phyloP scores from a whole-genome alignment of 1,140 invertebrate genomes.

The Trachymyrmex cornetzi region DNA sequence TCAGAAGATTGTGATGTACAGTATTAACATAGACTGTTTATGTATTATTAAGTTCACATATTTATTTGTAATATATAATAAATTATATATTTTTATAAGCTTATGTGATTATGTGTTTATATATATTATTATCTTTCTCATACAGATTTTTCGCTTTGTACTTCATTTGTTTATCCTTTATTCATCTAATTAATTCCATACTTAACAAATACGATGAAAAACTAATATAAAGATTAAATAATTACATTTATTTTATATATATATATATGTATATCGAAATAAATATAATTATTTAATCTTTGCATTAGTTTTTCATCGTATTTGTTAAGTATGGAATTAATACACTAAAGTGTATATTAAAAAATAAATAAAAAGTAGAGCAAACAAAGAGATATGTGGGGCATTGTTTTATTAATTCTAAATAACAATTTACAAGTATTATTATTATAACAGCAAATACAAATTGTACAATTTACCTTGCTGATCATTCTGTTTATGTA shows the following conservation, averaged over 20 bases:
- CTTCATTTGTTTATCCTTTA: background rate
- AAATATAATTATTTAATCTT: no score
- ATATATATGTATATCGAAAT: no score
- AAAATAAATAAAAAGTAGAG: background rate
- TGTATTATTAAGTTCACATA: constrained; percentile 69
- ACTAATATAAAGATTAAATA: background rate
- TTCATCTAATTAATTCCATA: constrained; percentile 47
- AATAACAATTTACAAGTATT: constrained; percentile 80
- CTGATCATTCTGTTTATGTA: constrained; percentile 68
- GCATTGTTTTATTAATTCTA: constrained; percentile 78
- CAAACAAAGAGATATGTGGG: background rate
- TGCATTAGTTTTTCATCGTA: no score
- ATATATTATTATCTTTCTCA: constrained; percentile 32
- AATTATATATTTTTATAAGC: constrained; percentile 71
- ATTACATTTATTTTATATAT: background rate
- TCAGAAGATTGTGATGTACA: constrained; percentile 72
- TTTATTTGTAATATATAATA: constrained; percentile 70
- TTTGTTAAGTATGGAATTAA: no score
- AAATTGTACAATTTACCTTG: constrained; percentile 67
- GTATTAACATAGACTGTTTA: constrained; percentile 78
- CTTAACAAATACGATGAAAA: constrained; percentile 21
- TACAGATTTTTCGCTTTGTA: background rate
- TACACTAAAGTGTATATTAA: background rate
- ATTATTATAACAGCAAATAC: constrained; percentile 71
- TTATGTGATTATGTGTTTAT: constrained; percentile 31